A percentile compares a stretch with the other conserved stretches of the same genome.
These are phyloP conservation scores for Holacanthella duospinosa DNA, from an alignment of 2,888 invertebrate genomes.

Conservation along the genomic window DNA sequence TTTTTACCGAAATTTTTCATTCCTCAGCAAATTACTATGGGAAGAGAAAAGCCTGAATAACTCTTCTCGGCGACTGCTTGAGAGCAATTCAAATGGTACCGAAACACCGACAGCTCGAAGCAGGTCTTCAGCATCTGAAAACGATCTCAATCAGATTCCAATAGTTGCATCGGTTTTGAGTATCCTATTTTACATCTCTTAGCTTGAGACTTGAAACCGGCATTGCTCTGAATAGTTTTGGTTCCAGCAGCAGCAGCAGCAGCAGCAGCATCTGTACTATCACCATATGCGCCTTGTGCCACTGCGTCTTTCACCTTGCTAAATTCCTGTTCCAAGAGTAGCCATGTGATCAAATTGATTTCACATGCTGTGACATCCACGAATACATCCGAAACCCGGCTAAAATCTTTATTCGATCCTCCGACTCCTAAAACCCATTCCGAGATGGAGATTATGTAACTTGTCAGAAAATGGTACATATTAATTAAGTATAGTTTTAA, in stretches of 20 bases:
- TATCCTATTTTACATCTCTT: not conserved
- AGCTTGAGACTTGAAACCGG: not conserved
- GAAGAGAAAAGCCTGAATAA: constrained; percentile 25
- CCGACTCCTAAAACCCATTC: constrained; percentile 13
- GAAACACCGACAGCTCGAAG: constrained; percentile 18
- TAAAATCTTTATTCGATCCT: constrained; percentile 1
- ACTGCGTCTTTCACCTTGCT: not conserved
- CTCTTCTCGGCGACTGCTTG: constrained; percentile 13
- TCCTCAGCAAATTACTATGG: constrained; percentile 17
- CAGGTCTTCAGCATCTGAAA: constrained; percentile 23
- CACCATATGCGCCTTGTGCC: not conserved
- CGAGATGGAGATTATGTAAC: not conserved
- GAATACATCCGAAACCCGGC: constrained; percentile 11
- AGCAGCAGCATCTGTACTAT: not conserved
- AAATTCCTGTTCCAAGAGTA: constrained; percentile 25
- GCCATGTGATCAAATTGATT: constrained; percentile 25
- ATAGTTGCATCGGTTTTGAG: not conserved
- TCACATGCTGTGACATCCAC: constrained; percentile 18
- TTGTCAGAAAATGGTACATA: not conserved
- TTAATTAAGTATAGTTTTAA: not conserved
- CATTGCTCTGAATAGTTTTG: not conserved
- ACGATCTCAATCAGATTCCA: not conserved
- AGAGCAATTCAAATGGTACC: constrained; percentile 21
- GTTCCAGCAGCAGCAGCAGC: not conserved
- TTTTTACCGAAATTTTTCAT: constrained; percentile 14